These are phyloP conservation scores for Zoanthus sociatus DNA, from an alignment of 92 coral and sea anemone species.

Conservation along the genomic window DNA sequence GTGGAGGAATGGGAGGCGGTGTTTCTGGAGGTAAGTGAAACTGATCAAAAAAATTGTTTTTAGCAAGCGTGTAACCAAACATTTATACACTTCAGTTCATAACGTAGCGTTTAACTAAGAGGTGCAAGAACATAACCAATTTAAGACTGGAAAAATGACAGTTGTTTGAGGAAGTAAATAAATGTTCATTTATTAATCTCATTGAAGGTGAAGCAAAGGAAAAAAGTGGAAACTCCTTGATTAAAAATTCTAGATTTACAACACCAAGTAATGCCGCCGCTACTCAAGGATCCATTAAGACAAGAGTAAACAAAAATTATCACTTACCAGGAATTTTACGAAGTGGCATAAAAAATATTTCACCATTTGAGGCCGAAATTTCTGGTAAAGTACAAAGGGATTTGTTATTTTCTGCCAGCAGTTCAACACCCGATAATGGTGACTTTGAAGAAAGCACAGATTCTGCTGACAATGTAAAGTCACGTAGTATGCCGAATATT, in stretches of 20 bases:
- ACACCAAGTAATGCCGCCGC: background rate
- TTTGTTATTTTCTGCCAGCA: background rate
- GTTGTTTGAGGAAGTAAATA: background rate
- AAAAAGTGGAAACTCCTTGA: background rate
- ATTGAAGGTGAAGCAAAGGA: background rate
- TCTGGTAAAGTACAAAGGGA: constrained; percentile 18
- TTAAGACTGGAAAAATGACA: background rate
- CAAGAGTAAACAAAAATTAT: background rate
- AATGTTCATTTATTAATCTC: background rate
- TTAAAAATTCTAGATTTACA: too few species aligned
- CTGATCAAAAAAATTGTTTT: background rate
- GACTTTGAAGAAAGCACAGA: background rate
- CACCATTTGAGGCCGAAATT: constrained; percentile 7
- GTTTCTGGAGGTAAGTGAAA: constrained; percentile 9
- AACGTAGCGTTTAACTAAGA: background rate
- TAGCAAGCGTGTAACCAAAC: background rate
- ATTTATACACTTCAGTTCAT: background rate
- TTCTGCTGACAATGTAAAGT: background rate
- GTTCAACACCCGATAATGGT: background rate
- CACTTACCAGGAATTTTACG: background rate
- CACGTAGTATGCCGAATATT: background rate
- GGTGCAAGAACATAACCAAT: background rate
- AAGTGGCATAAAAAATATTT: background rate
- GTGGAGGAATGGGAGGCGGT: constrained; percentile 9
- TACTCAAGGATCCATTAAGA: constrained; percentile 26